phyloP scores from a whole-genome alignment of 2,888 invertebrate species.

The Tholera decimalis region DNA sequence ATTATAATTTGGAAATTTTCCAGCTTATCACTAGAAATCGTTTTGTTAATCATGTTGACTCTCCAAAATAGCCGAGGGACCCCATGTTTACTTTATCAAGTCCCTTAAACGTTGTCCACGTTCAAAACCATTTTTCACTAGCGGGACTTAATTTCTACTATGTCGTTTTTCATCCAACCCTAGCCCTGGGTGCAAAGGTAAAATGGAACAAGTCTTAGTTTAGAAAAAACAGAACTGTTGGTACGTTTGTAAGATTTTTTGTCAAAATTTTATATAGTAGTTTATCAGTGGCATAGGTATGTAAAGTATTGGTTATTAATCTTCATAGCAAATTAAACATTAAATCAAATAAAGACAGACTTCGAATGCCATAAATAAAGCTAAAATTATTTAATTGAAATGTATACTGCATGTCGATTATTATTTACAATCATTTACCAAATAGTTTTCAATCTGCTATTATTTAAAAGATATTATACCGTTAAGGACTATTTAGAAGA shows the following conservation, averaged over 20 bases:
- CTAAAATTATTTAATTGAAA: no score
- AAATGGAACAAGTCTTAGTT: constrained; percentile 53
- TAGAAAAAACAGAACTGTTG: neutral
- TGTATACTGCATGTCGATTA: no score
- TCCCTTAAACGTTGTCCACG: constrained; percentile 79
- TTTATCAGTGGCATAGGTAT: no score
- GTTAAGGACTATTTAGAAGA: no score
- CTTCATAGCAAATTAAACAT: no score
- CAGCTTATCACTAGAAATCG: constrained; percentile 35
- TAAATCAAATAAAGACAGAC: no score
- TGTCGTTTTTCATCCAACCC: constrained; percentile 88
- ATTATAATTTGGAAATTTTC: neutral
- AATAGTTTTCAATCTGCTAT: no score
- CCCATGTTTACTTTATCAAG: constrained; percentile 58
- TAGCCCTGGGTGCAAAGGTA: constrained; percentile 48
- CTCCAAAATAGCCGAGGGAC: constrained; percentile 55
- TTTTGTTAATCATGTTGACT: constrained; percentile 62
- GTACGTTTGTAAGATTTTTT: neutral
- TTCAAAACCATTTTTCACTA: constrained; percentile 85
- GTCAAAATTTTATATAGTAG: no score
- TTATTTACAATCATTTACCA: no score
- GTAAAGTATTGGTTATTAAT: no score
- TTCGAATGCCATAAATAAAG: no score
- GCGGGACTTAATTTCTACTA: constrained; percentile 85
- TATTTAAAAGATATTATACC: no score